Evolutionary conservation across 2,113 vertebrate species (phyloP), one percentile per base, ranked within the genome.

Genomic region (Melanocharis versteri): DNA sequence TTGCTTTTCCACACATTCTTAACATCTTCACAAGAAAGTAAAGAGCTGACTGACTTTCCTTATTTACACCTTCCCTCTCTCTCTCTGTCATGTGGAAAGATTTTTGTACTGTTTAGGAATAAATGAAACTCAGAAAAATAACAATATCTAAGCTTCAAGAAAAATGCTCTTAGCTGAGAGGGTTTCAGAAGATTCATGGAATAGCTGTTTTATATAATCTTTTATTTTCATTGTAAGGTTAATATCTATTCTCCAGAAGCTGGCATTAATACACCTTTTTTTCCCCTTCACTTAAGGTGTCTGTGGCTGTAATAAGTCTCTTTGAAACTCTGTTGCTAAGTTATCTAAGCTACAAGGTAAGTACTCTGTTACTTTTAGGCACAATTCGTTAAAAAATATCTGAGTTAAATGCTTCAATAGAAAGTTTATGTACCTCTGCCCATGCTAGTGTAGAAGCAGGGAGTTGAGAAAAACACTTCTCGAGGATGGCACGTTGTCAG

Each of bases 331-430:
- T 98, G 20, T 94, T 98, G 40, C 97, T 98, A 90, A 98, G 97
- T 94, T 98, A 98, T 96, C 97, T 98, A 79, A 98, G 98, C 93
- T 98, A 98, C 86, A 98, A 98, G 98, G 98, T 98, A 98, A 97
- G 96, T 87, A 61, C 15, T 81, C 88, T 71, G 57, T 75, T 79
- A 65, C 33, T 66, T 62, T 42, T 37, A 72, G 27, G 11, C 4
- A 27, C 30, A 71, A 48, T 56, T 60, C 11, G 24, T 82, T 50
- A 42, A 61, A 57, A 80, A 45, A 8, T 30, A 68, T 33, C 23
- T 3, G 48, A 64, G 16, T 48, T 47, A 28, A 47, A 37, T 39
- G 9, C 77, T 87, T 87, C 20, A 53, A 5, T 78, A 13, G n/a
- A 26, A 89, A 84, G 35, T 31, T 65, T 11, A 23, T 16, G 12